These are phyloP conservation scores for Brachynemurus nebulosus DNA, from an alignment of 2,888 invertebrate species.

Conservation along the genomic window DNA sequence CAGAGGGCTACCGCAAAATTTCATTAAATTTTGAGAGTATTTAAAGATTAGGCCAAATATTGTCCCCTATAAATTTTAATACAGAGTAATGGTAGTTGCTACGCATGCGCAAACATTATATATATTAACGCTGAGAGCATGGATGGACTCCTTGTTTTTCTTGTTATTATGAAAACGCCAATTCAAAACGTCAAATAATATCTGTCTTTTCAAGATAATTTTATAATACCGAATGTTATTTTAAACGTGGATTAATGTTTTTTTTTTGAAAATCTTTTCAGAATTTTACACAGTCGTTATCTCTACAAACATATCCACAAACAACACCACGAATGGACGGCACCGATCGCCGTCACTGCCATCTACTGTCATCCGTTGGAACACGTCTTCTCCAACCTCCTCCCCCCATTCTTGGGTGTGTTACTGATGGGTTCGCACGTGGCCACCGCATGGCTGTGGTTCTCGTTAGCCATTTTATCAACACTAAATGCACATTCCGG, in stretches of 20 bases:
- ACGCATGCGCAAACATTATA: no score
- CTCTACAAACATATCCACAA: constrained; percentile 75
- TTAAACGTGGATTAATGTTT: neutral
- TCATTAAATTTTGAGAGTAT: no score
- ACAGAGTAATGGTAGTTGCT: no score
- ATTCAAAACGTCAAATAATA: no score
- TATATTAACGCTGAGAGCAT: no score
- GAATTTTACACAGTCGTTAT: constrained; percentile 55
- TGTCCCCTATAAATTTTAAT: no score
- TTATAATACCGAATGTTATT: neutral
- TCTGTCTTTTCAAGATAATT: no score
- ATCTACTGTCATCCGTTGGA: constrained; percentile 69
- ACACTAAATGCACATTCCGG: constrained; percentile 74
- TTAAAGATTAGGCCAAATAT: no score
- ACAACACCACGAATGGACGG: constrained; percentile 78
- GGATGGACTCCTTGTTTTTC: no score
- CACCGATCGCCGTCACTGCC: constrained; percentile 70
- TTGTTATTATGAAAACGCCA: no score
- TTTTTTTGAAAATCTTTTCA: constrained; percentile 27
- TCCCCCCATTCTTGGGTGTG: constrained; percentile 64
- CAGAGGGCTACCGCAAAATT: no score
- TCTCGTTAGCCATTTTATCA: constrained; percentile 58
- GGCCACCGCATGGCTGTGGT: constrained; percentile 68
- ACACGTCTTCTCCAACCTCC: constrained; percentile 61
- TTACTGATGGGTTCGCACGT: constrained; percentile 60